Conservation (phyloP, 2,888 invertebrate species). For the Clostera curtula region DNA sequence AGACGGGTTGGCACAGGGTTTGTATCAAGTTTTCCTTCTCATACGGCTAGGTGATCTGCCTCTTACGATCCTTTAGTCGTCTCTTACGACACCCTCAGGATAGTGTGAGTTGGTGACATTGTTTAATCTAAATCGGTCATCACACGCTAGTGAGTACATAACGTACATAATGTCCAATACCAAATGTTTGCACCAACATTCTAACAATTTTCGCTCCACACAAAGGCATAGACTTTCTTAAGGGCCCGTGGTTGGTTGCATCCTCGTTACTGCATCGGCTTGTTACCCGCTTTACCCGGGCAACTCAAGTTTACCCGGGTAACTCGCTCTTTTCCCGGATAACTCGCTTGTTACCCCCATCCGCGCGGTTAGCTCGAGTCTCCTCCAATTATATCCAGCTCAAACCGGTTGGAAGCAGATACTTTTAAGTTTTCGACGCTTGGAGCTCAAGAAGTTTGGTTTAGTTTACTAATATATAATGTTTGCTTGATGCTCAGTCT, state of each 20-base stretch:
- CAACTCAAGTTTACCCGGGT: too few relatives aligned
- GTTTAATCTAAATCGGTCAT: too few relatives aligned
- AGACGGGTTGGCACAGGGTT: too few relatives aligned
- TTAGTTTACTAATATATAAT: conserved; percentile 1
- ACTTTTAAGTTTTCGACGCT: conserved; percentile 35
- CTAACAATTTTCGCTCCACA: conserved; percentile 16
- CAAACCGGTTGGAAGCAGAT: conserved; percentile 54
- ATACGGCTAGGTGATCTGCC: too few relatives aligned
- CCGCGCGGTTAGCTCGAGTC: conserved; percentile 64
- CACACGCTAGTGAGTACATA: too few relatives aligned
- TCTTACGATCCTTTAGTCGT: too few relatives aligned
- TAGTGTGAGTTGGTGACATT: too few relatives aligned
- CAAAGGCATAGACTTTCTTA: conserved; percentile 33
- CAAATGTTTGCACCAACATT: conserved; percentile 12
- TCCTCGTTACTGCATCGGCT: conserved; percentile 44
- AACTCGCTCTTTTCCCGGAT: conserved; percentile 40
- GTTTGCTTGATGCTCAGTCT: too few relatives aligned
- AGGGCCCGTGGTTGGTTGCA: conserved; percentile 35
- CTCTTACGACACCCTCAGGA: too few relatives aligned
- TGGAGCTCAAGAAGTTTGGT: conserved; percentile 16
- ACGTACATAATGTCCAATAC: too few relatives aligned
- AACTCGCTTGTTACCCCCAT: conserved; percentile 57
- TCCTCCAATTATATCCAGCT: conserved; percentile 67
- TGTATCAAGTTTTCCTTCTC: too few relatives aligned
- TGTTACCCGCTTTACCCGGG: conserved; percentile 44